Conservation (phyloP, 2,888 invertebrate species). For the Prenolepis imparis region DNA sequence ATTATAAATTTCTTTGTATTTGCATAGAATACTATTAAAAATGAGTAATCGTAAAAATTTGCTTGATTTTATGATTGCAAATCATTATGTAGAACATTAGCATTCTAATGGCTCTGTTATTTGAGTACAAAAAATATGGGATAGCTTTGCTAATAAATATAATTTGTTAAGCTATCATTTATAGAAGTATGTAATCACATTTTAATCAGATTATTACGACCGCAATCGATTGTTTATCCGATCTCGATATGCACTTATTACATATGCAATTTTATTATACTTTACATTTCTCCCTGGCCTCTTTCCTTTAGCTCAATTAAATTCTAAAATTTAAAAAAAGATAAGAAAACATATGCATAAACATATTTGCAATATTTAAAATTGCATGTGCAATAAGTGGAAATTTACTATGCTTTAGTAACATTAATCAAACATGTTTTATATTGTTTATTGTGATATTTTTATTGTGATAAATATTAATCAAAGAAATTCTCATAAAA, state of each 20-base stretch:
- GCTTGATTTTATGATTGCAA: constrained; percentile 61
- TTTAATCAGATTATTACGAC: constrained; percentile 23
- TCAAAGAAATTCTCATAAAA: too few relatives aligned
- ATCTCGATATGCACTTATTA: background rate
- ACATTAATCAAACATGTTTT: too few relatives aligned
- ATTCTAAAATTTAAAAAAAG: constrained; percentile 15
- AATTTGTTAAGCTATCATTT: constrained; percentile 48
- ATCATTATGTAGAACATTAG: constrained; percentile 62
- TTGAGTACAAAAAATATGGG: constrained; percentile 62
- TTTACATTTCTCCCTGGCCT: constrained; percentile 13
- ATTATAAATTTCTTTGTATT: constrained; percentile 6
- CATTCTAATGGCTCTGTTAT: constrained; percentile 60
- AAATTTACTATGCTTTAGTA: too few relatives aligned
- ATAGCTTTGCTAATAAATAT: constrained; percentile 48
- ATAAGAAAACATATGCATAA: too few relatives aligned
- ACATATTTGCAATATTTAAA: too few relatives aligned
- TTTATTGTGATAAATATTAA: too few relatives aligned
- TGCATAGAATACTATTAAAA: constrained; percentile 47
- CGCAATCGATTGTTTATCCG: constrained; percentile 6
- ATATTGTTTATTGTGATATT: too few relatives aligned
- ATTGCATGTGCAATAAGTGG: too few relatives aligned
- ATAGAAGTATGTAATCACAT: constrained; percentile 54
- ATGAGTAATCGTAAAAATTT: constrained; percentile 67
- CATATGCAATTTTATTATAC: too few relatives aligned
- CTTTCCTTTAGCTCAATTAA: constrained; percentile 40